These are phyloP conservation scores for Brachionus sp. DNA, from an alignment of 1,140 invertebrate genomes.

Conservation along the genomic window DNA sequence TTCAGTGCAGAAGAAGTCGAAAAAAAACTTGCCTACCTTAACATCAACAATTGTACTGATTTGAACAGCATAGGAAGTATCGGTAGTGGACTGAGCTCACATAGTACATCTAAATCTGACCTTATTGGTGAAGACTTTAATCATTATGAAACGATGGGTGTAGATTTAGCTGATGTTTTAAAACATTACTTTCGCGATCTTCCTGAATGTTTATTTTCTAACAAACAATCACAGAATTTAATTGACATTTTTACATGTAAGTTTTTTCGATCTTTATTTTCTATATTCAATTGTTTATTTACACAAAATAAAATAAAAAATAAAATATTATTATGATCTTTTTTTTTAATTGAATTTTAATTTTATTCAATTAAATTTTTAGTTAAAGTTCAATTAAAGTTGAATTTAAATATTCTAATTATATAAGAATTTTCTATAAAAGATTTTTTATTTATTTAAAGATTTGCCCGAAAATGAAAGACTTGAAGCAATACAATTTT, in stretches of 20 bases:
- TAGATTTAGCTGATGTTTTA: conserved; percentile 88
- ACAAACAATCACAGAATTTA: conserved; percentile 89
- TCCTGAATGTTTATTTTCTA: conserved; percentile 85
- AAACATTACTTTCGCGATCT: conserved; percentile 93
- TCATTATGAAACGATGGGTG: conserved; percentile 59
- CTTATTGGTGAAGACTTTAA: neutral
- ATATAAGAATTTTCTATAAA: too few relatives aligned
- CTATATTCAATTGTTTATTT: too few relatives aligned
- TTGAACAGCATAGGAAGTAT: conserved; percentile 31
- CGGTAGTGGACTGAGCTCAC: conserved; percentile 15
- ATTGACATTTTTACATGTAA: conserved; percentile 89
- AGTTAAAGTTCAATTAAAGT: neutral
- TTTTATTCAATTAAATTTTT: too few relatives aligned
- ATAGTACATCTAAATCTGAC: conserved; percentile 24
- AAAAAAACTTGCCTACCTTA: neutral
- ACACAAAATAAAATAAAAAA: too few relatives aligned
- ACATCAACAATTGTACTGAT: neutral
- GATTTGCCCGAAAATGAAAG: conserved; percentile 77
- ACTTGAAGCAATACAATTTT: conserved; percentile 80
- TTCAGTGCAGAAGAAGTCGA: conserved; percentile 2
- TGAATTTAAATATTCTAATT: conserved; percentile 47
- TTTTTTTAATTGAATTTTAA: too few relatives aligned
- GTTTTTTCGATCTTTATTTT: too few relatives aligned
- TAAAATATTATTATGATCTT: too few relatives aligned
- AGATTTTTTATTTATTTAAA: conserved; percentile 56